A percentile compares a stretch with the other conserved stretches of the same genome.
Conservation (phyloP, 2,797 vertebrate species). For the Garrulus glandarius region DNA sequence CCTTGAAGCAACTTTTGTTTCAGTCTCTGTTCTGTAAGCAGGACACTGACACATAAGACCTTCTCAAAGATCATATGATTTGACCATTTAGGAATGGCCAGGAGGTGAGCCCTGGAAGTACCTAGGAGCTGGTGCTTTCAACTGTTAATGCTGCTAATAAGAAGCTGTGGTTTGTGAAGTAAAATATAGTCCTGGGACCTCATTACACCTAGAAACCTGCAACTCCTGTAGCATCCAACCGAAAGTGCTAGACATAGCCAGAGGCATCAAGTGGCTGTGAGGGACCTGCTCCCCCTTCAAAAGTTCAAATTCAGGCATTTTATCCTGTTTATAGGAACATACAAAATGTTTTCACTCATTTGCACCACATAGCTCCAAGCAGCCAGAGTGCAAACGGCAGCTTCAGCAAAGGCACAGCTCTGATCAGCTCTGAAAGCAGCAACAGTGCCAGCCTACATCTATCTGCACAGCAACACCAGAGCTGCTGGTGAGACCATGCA, state of each 20-base stretch:
- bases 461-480: neutral
- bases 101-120: neutral
- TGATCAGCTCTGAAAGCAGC: neutral
- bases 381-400: neutral
- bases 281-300: neutral
- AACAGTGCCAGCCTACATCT: neutral
- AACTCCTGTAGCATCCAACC: neutral
- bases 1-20: neutral
- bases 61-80: neutral
- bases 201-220: neutral
- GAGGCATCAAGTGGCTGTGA: rapidly evolving
- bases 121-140: neutral
- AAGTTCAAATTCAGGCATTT: neutral
- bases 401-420: neutral
- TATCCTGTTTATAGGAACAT: neutral
- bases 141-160: neutral
- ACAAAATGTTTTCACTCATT: neutral
- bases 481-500: neutral
- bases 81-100: neutral
- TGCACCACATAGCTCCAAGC: neutral
- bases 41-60: neutral
- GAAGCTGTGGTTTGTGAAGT: neutral
- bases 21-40: neutral
- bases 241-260: neutral
- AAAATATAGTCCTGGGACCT: neutral